phyloP scores from a whole-genome alignment of 2,888 invertebrate species.

The Mylabris sibirica region DNA sequence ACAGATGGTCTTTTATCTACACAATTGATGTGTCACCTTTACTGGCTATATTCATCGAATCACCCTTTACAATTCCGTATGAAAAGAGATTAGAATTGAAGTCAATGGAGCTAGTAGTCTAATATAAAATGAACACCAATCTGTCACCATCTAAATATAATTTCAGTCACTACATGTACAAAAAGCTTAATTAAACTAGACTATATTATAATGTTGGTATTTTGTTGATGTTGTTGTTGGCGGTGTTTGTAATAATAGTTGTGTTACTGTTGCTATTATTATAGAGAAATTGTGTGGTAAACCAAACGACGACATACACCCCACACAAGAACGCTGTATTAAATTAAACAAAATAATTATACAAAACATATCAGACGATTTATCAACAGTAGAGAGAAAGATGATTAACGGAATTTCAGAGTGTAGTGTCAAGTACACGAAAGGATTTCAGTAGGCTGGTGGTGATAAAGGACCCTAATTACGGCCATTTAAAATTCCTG shows the following conservation, averaged over 20 bases:
- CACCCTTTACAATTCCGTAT: background rate
- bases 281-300: background rate
- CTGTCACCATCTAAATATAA: background rate
- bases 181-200: conserved; percentile 2
- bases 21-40: conserved; percentile 10
- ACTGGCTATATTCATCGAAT: background rate
- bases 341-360: conserved; percentile 29
- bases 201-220: background rate
- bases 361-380: conserved; percentile 22
- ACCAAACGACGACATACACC: background rate
- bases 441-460: background rate
- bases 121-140: background rate
- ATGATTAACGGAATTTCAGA: background rate
- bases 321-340: conserved; percentile 22
- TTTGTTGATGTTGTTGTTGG: conserved; percentile 11
- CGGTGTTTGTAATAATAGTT: background rate
- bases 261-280: background rate
- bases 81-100: background rate
- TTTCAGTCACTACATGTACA: background rate
- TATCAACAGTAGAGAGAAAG: conserved; percentile 13
- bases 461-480: background rate
- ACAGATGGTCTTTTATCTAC: background rate
- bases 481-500: background rate
- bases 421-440: background rate
- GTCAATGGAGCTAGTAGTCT: background rate